Conservation (phyloP, 2,888 invertebrate species). For the Drosophila rellima region DNA sequence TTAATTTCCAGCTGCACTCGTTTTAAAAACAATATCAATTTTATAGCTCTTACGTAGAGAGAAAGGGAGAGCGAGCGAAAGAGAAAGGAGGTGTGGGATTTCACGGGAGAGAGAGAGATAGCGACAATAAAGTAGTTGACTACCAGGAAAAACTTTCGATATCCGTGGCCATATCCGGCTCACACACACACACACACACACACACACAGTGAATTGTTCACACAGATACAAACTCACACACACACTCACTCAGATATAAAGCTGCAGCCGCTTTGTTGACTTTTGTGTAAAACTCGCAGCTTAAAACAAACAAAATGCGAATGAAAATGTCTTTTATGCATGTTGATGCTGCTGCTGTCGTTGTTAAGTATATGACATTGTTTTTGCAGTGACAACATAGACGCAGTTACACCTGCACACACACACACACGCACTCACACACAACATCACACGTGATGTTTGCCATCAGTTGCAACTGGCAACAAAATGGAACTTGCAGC, state of each 20-base stretch:
- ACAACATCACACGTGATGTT: slow-evolving; percentile 60
- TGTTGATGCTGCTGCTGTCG: slow-evolving; percentile 56
- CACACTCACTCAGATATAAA: slow-evolving; percentile 10
- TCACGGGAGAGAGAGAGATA: not conserved
- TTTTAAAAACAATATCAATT: slow-evolving; percentile 76
- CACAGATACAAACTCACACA: not conserved
- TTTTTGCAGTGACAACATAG: slow-evolving; percentile 69
- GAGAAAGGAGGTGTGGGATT: not conserved
- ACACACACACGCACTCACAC: slow-evolving; percentile 26
- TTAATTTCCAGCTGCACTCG: slow-evolving; percentile 78
- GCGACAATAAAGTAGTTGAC: slow-evolving; percentile 24
- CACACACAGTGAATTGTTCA: slow-evolving; percentile 8
- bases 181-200: slow-evolving; percentile 25
- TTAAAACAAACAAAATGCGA: slow-evolving; percentile 80
- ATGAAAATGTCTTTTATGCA: slow-evolving; percentile 79
- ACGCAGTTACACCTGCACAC: slow-evolving; percentile 56
- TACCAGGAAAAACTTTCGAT: slow-evolving; percentile 74
- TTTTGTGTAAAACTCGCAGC: slow-evolving; percentile 76
- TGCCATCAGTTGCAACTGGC: slow-evolving; percentile 51
- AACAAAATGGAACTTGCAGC: slow-evolving; percentile 44
- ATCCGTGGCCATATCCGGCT: slow-evolving; percentile 75
- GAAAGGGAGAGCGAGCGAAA: slow-evolving; percentile 2
- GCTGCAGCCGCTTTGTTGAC: slow-evolving; percentile 73
- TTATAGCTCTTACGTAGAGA: slow-evolving; percentile 60
- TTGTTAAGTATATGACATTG: slow-evolving; percentile 64